Conservation (phyloP, 2,113 vertebrate species). For the Orientallactaga bullata region DNA sequence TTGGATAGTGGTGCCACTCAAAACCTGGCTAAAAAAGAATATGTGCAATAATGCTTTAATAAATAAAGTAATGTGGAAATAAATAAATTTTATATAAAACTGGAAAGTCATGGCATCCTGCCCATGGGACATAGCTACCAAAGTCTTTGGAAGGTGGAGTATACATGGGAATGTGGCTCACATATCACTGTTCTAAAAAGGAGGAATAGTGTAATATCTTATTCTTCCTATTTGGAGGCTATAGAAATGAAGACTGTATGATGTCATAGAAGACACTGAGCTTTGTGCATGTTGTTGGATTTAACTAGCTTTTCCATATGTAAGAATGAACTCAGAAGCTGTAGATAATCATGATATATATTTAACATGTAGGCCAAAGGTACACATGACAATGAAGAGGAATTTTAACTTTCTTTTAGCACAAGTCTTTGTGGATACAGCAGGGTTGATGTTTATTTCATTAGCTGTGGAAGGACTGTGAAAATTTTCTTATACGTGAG, state of each 20-base stretch:
- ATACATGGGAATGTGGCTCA: neutral
- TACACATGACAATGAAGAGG: neutral
- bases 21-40: neutral
- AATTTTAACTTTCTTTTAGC: neutral
- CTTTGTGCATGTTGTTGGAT: neutral
- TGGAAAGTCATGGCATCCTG: slow-evolving; percentile 2
- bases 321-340: neutral
- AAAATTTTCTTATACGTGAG: neutral
- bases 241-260: neutral
- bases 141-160: neutral
- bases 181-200: neutral
- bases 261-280: neutral
- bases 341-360: neutral
- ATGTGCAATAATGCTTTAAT: neutral
- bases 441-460: neutral
- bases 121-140: neutral
- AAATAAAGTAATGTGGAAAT: slow-evolving; percentile 6
- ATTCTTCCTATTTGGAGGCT: neutral
- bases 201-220: neutral
- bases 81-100: neutral
- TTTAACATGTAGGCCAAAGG: neutral
- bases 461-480: neutral
- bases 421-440: neutral
- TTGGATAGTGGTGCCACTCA: neutral
- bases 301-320: neutral